Evolutionary conservation across 2,797 vertebrate genomes (phyloP), one percentile per base, ranked within the genome.

Genomic region (Myioborus miniatus): DNA sequence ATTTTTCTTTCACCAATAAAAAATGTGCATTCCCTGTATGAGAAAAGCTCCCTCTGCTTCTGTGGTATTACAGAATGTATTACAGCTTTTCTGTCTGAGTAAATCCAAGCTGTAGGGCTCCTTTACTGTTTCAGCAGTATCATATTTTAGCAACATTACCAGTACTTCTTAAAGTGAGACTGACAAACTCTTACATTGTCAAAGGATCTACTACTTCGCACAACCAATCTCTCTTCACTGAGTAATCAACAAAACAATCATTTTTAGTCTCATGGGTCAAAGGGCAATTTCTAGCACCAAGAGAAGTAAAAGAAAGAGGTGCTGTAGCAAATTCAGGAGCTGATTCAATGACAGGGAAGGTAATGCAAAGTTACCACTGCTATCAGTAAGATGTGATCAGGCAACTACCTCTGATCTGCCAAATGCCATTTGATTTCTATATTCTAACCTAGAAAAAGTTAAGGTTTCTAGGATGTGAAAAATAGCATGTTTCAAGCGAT

Each of bases 211-310:
- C 56, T 32, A 16, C 60, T 91, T 67, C 82, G 83, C 68, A 75
- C 72, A 84, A 22, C 16, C 74, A 81, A 83, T 68, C 62, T 65
- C 36, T 85, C 62, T 52, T 74, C 3, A 2, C 37, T 4, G 9
- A 87, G 46, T 24, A 92, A 89, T 80, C 71, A 30, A 67, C 52
- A 87, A 74, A 95, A 85, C 17, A 91, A 90, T 67, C 13, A 68
- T 24, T 77, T 89, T 84, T 50, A 41, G 36, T 72, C 37, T 86
- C 34, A 18, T 4, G 21, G 55, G 80, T 72, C 56, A 83, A 69
- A 90, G 34, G 49, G 44, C 55, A 83, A 87, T 69, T 71, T 86
- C 58, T 80, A 94, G 26, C 23, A 27, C 27, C 18, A 6, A 1
- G 49, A 67, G 43, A 88, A 90, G 37, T n/a, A 53, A 62, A 62